Evolutionary conservation across 2,113 vertebrate species (phyloP), one percentile per base, ranked within the genome.

Genomic region (Mustela lutreola): DNA sequence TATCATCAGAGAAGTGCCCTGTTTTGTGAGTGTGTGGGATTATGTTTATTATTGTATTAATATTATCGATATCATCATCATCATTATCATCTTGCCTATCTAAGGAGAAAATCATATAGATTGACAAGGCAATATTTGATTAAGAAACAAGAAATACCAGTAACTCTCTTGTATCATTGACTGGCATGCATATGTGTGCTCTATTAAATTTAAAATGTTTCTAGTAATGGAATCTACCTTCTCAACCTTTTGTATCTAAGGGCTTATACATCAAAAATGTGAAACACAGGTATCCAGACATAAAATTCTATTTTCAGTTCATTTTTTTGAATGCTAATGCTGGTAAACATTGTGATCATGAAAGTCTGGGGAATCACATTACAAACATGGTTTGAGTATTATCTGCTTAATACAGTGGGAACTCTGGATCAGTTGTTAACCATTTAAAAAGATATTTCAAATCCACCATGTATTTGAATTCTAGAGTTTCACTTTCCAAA

Each of bases 391-490:
- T 80, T 58, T 86, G 70, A 71, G 5, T 62, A 11, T 0, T 94
- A 19, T 21, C 16, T 81, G 10, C n/a, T 94, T 45, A 94, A 42
- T 36, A 31, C 7, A 65, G 0, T 83, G 28, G 36, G 45, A 11
- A 16, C 76, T 31, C 8, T 11, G 31, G 4, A 19, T 85, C 14
- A 16, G 7, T 53, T 58, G 19, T n/a, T 80, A 71, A 71, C 26
- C 75, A 36, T 90, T 85, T 60, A 56, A 93, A 67, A 90, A 87
- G 21, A n/a, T 83, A 76, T 62, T 33, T 84, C 94, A 94, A 80
- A 2, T 76, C 60, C 0, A 48, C 8, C 0, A 9, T 33, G n/a
- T 70, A 82, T 80, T 97, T n/a, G 73, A 75, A 93, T 76, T 88
- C 50, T 85, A 56, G 33, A 24, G 28, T 91, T 88, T 92, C 11